Percentiles rank a stretch among this genome's conserved stretches.
These are phyloP conservation scores for Nudaria mundana DNA, from an alignment of 2,888 invertebrate species.

Conservation along the genomic window DNA sequence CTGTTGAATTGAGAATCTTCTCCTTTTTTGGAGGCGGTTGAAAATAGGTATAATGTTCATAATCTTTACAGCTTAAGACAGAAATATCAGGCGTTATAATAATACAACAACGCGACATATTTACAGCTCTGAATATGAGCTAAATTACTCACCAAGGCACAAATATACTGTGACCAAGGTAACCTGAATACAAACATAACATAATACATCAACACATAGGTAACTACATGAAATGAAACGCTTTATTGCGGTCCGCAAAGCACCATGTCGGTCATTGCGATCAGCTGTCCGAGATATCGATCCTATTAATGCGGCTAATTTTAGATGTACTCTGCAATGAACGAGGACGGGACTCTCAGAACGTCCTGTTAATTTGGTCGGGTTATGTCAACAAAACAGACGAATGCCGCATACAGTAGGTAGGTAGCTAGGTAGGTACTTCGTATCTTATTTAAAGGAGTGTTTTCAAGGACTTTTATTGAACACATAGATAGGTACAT, in stretches of 20 bases:
- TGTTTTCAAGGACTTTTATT: neutral
- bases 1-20: too few species aligned
- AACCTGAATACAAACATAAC: neutral
- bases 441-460: neutral
- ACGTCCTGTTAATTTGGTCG: slow-evolving; percentile 9
- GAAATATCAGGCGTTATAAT: too few species aligned
- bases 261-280: slow-evolving; percentile 9
- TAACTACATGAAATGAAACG: neutral
- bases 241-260: slow-evolving; percentile 18
- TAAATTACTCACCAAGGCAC: neutral
- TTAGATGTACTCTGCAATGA: slow-evolving; percentile 4
- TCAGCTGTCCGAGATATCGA: slow-evolving; percentile 52
- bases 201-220: neutral
- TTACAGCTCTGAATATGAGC: neutral
- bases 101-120: too few species aligned
- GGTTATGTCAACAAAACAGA: slow-evolving; percentile 33
- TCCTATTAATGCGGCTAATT: slow-evolving; percentile 34
- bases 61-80: too few species aligned
- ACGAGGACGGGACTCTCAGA: neutral
- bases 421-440: too few species aligned
- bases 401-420: slow-evolving; percentile 20
- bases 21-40: too few species aligned
- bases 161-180: neutral
- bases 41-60: too few species aligned
- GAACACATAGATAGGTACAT: neutral